Evolutionary conservation across 2,888 invertebrate genomes (phyloP).

Genomic region (Lasius fuliginosus): DNA sequence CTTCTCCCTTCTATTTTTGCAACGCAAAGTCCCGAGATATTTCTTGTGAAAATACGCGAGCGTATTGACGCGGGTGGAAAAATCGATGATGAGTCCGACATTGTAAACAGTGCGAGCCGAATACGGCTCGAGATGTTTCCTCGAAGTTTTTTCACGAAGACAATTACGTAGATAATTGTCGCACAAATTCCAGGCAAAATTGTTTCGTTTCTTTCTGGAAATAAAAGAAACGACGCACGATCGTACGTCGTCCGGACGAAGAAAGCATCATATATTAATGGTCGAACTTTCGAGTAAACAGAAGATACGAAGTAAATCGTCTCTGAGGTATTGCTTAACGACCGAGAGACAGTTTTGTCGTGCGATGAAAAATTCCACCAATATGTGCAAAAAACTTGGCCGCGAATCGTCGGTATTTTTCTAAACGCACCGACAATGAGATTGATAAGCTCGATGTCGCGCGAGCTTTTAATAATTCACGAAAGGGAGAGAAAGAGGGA

Average conservation of each 20-base stretch:
- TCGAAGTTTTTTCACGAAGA: slow-evolving; percentile 29
- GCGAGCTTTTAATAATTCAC: slow-evolving; percentile 54
- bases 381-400: neutral
- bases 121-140: neutral
- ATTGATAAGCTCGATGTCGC: slow-evolving; percentile 41
- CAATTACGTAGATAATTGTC: slow-evolving; percentile 31
- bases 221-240: neutral
- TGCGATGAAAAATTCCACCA: neutral
- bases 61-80: slow-evolving; percentile 41
- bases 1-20: slow-evolving; percentile 70
- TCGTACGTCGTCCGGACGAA: neutral
- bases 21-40: slow-evolving; percentile 47
- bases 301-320: slow-evolving; percentile 7
- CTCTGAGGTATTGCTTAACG: neutral
- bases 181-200: neutral
- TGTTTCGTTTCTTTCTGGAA: neutral
- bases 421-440: slow-evolving; percentile 11
- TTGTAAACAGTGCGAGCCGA: slow-evolving; percentile 38
- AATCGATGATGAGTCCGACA: slow-evolving; percentile 44
- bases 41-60: slow-evolving; percentile 53
- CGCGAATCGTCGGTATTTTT: slow-evolving; percentile 37
- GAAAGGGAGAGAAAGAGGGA: neutral
- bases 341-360: slow-evolving; percentile 15
- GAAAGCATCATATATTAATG: neutral
- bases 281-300: neutral